These are phyloP conservation scores for Cheilosia pagana DNA, from an alignment of 2,888 invertebrate genomes.

Conservation along the genomic window DNA sequence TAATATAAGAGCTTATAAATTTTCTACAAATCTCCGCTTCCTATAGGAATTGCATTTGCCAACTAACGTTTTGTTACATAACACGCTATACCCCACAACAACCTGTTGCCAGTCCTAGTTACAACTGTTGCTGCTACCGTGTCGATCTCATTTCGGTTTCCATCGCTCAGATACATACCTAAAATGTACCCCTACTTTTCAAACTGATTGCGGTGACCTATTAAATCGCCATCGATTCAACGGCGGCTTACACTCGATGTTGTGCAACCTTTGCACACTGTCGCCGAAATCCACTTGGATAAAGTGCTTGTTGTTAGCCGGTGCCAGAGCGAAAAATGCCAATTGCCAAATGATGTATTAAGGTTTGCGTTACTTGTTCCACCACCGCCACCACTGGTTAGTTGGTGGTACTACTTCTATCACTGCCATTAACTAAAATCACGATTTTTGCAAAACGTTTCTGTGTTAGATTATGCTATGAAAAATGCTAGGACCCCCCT, in stretches of 20 bases:
- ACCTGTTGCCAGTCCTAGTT: constrained; percentile 49
- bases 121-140: constrained; percentile 14
- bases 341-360: constrained; percentile 73
- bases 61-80: constrained; percentile 32
- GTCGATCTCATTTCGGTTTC: constrained; percentile 71
- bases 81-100: constrained; percentile 43
- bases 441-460: constrained; percentile 63
- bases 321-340: constrained; percentile 72
- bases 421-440: constrained; percentile 72
- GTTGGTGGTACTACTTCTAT: constrained; percentile 43
- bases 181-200: background rate
- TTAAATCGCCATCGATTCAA: constrained; percentile 65
- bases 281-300: constrained; percentile 34
- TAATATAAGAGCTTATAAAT: background rate
- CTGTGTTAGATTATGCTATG: constrained; percentile 4
- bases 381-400: constrained; percentile 39
- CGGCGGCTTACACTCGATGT: constrained; percentile 30
- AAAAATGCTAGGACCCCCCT: constrained; percentile 43
- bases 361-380: constrained; percentile 36
- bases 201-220: constrained; percentile 63
- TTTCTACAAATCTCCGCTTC: constrained; percentile 30
- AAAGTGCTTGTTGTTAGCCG: constrained; percentile 13
- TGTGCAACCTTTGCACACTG: constrained; percentile 69
- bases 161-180: constrained; percentile 10
- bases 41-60: constrained; percentile 30